These are phyloP conservation scores for Leucania comma DNA, from an alignment of 2,888 invertebrate species.

Conservation along the genomic window DNA sequence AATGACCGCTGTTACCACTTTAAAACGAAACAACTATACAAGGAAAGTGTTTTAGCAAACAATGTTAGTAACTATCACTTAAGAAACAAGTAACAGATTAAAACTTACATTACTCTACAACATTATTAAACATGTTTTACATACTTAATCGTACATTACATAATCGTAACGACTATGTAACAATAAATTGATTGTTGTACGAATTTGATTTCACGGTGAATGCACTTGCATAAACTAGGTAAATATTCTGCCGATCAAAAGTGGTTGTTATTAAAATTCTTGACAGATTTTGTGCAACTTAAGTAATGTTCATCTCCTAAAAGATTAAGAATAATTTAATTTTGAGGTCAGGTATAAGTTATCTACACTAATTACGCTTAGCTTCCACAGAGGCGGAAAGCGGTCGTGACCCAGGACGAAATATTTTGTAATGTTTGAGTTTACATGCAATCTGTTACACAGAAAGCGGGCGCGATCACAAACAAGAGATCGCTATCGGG, in stretches of 20 bases:
- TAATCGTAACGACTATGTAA: conserved; percentile 28
- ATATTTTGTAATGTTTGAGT: too few relatives aligned
- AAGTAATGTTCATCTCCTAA: not conserved
- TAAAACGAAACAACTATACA: conserved; percentile 1
- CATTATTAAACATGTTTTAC: conserved; percentile 22
- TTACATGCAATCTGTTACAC: too few relatives aligned
- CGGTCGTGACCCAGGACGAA: too few relatives aligned
- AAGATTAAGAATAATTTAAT: not conserved
- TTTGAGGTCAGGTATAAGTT: not conserved
- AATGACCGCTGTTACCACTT: not conserved
- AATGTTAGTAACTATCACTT: conserved; percentile 5
- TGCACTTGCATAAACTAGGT: conserved; percentile 19
- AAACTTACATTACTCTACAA: conserved; percentile 17
- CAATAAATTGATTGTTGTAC: conserved; percentile 25
- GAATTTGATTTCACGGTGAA: conserved; percentile 10
- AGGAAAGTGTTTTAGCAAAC: conserved; percentile 30
- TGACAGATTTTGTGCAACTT: not conserved
- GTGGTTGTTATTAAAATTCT: not conserved
- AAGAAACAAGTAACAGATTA: conserved; percentile 25
- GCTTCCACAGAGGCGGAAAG: too few relatives aligned
- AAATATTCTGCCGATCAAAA: not conserved
- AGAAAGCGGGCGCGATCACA: too few relatives aligned
- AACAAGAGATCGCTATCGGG: too few relatives aligned
- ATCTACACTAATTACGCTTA: too few relatives aligned
- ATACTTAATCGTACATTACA: conserved; percentile 32